Conservation (phyloP, 1,140 invertebrate genomes). For the Potamilus streckersoni region DNA sequence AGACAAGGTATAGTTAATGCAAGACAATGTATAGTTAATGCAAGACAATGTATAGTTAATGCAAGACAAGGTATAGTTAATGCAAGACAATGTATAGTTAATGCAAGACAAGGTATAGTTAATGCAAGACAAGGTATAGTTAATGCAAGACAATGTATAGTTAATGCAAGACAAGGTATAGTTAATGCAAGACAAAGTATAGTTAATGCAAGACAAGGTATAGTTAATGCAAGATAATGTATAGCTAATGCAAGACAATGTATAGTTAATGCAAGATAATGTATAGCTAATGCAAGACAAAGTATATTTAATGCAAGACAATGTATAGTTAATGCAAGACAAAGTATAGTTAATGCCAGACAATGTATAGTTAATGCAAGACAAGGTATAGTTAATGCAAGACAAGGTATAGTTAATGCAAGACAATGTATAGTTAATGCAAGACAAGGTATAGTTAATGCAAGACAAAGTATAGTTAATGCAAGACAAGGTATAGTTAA, state of each 20-base stretch:
- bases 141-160: slow-evolving; percentile 63
- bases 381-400: slow-evolving; percentile 53
- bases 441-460: slow-evolving; percentile 32
- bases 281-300: no score
- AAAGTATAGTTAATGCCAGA: no score
- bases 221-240: no score
- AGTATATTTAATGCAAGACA: slow-evolving; percentile 65
- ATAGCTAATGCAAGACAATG: slow-evolving; percentile 64
- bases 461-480: slow-evolving; percentile 61
- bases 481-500: neutral
- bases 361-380: no score
- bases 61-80: slow-evolving; percentile 61
- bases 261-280: slow-evolving; percentile 15
- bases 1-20: slow-evolving; percentile 56
- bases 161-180: neutral
- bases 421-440: slow-evolving; percentile 56
- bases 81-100: slow-evolving; percentile 13
- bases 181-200: slow-evolving; percentile 65
- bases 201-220: neutral
- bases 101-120: slow-evolving; percentile 62
- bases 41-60: no score
- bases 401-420: slow-evolving; percentile 45
- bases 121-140: neutral
- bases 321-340: slow-evolving; percentile 41
- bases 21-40: neutral